Conservation (phyloP, 2,113 vertebrate genomes). For the Prolemur simus region DNA sequence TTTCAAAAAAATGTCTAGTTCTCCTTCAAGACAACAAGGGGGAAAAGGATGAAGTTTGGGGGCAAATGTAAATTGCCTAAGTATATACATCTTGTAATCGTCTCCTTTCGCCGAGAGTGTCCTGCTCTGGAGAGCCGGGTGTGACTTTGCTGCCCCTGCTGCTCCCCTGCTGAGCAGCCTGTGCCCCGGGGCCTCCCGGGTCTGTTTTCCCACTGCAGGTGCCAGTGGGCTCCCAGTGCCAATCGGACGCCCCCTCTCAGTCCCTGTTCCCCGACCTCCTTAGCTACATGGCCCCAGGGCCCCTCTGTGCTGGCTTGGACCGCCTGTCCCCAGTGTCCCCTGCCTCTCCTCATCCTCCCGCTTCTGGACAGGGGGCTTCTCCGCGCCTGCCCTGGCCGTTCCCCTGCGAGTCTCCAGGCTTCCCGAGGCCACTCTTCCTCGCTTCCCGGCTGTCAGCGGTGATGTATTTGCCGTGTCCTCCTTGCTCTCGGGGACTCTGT, state of each 20-base stretch:
- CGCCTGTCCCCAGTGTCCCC: neutral
- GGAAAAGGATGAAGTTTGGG: neutral
- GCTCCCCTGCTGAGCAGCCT: neutral
- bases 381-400: neutral
- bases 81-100: rapidly evolving
- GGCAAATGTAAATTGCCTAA: neutral
- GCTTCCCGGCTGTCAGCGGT: rapidly evolving
- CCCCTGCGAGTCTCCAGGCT: rapidly evolving
- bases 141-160: rapidly evolving
- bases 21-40: neutral
- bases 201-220: neutral
- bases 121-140: neutral
- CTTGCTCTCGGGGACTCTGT: neutral
- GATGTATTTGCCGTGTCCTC: no score
- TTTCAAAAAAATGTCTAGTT: neutral
- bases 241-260: neutral
- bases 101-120: no score
- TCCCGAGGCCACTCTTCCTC: neutral
- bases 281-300: neutral
- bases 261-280: neutral
- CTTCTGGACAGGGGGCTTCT: neutral
- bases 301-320: neutral
- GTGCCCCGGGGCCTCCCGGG: no score
- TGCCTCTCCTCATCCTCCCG: neutral
- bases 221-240: neutral